Percentiles rank a stretch among this genome's conserved stretches.
These are phyloP conservation scores for Sympetrum striolatum DNA, from an alignment of 2,888 invertebrate species.

Conservation along the genomic window DNA sequence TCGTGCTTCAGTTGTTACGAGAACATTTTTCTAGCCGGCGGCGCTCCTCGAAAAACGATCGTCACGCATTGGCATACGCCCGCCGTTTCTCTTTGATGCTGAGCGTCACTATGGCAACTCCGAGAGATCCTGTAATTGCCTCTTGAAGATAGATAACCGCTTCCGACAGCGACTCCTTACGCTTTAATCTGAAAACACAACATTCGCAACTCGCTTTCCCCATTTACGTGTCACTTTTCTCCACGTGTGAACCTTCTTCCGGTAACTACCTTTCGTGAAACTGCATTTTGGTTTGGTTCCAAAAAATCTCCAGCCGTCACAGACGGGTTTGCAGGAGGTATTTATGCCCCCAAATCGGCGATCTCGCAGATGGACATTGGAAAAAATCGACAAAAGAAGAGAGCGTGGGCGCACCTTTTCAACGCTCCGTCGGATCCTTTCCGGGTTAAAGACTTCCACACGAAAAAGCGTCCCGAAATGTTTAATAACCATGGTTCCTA, in stretches of 20 bases:
- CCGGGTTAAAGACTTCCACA: not conserved
- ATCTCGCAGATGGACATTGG: not conserved
- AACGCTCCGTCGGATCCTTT: not conserved
- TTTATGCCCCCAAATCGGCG: not conserved
- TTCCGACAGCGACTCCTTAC: not conserved
- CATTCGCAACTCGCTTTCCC: not conserved
- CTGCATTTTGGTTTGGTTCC: not conserved
- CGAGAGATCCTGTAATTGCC: not conserved
- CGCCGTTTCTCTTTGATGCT: not conserved
- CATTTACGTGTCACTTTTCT: not conserved
- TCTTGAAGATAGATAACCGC: not conserved
- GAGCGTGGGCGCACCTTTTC: not conserved
- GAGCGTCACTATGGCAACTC: not conserved
- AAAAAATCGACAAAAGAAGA: not conserved
- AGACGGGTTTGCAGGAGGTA: not conserved
- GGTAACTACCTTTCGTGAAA: not conserved
- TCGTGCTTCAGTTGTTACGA: slow-evolving; percentile 4
- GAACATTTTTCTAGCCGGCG: not conserved
- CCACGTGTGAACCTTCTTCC: not conserved
- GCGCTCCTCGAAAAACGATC: not conserved
- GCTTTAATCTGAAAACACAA: not conserved
- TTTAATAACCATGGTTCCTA: not conserved
- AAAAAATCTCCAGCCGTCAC: not conserved
- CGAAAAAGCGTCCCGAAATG: not conserved
- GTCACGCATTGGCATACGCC: not conserved